phyloP scores from a whole-genome alignment of 2,113 vertebrate species.

The Etia nguti region DNA sequence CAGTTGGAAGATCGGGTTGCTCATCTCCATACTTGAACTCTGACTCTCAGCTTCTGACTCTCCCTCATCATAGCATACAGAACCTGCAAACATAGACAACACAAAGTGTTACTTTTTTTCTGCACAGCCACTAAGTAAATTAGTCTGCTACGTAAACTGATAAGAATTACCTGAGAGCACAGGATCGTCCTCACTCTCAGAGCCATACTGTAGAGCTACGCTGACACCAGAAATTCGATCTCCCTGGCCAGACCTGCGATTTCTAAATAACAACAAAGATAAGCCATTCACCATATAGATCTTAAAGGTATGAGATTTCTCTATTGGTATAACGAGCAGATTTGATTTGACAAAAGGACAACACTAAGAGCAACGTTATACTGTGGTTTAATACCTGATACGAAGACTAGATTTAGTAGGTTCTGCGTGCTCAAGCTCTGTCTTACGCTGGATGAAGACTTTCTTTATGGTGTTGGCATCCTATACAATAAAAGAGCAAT shows the following conservation, averaged over 20 bases:
- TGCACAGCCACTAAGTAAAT: not conserved
- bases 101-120: not conserved
- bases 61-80: slow-evolving; percentile 86
- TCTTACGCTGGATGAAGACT: slow-evolving; percentile 92
- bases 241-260: slow-evolving; percentile 91
- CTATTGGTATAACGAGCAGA: not conserved
- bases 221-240: slow-evolving; percentile 92
- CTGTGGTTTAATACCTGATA: slow-evolving; percentile 78
- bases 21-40: slow-evolving; percentile 88
- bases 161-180: slow-evolving; percentile 82
- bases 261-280: slow-evolving; percentile 68
- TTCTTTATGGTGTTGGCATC: slow-evolving; percentile 99
- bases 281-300: not conserved
- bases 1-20: slow-evolving; percentile 92
- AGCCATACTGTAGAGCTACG: slow-evolving; percentile 89
- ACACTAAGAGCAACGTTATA: not conserved
- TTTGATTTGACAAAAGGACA: not conserved
- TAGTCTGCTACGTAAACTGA: not conserved
- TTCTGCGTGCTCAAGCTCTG: slow-evolving; percentile 94
- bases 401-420: slow-evolving; percentile 92
- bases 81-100: slow-evolving; percentile 46
- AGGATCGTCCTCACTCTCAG: slow-evolving; percentile 95
- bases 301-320: not conserved
- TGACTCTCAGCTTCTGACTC: slow-evolving; percentile 94
- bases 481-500: slow-evolving; percentile 65